Percentiles rank a stretch among this genome's conserved stretches.
Evolutionary conservation across 2,888 invertebrate species (phyloP).

Genomic region (Calliphora vomitoria): DNA sequence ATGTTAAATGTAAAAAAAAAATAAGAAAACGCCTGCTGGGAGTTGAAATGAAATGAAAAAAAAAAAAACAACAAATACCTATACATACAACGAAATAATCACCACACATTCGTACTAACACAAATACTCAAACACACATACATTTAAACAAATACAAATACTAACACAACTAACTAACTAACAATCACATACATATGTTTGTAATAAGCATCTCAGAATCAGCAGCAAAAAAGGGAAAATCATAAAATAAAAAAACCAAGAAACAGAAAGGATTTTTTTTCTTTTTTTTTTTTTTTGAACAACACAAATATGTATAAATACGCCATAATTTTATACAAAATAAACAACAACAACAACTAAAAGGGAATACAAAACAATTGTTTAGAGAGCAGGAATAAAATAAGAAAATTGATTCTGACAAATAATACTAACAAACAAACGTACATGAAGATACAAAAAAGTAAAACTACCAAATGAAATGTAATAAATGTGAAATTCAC

Average conservation of each 20-base stretch:
- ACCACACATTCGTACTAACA: conserved; percentile 51
- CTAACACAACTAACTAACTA: conserved; percentile 25
- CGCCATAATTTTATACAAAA: conserved; percentile 46
- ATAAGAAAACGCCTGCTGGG: conserved; percentile 76
- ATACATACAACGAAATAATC: conserved; percentile 72
- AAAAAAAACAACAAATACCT: conserved; percentile 70
- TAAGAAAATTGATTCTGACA: conserved; percentile 68
- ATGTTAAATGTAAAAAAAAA: conserved; percentile 71
- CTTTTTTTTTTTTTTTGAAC: background rate
- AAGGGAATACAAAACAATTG: conserved; percentile 67
- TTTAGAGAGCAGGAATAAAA: conserved; percentile 67
- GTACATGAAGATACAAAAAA: background rate
- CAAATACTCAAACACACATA: conserved; percentile 26
- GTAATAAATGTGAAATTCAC: conserved; percentile 18
- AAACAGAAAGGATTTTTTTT: conserved; percentile 8
- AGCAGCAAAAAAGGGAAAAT: conserved; percentile 43
- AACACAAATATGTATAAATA: conserved; percentile 46
- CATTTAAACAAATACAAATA: conserved; percentile 39
- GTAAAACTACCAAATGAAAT: background rate
- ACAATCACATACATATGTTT: conserved; percentile 66
- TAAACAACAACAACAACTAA: conserved; percentile 34
- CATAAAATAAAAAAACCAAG: conserved; percentile 20
- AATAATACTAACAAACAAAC: conserved; percentile 11
- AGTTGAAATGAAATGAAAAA: conserved; percentile 64
- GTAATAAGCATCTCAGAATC: conserved; percentile 62